phyloP scores from a whole-genome alignment of 2,888 invertebrate genomes.

The Drosophila mimetica region DNA sequence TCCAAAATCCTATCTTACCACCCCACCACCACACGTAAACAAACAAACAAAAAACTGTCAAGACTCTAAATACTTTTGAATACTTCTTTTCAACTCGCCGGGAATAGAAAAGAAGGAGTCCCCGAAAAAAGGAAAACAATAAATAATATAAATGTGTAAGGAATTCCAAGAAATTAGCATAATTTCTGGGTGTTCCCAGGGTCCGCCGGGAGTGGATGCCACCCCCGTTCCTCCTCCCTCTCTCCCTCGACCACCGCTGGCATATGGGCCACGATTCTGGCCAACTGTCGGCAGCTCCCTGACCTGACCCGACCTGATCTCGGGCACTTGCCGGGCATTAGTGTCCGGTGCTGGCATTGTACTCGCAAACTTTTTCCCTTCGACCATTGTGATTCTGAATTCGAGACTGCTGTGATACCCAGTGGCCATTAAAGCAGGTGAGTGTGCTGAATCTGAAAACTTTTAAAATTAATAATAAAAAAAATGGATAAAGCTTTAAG shows the following conservation, averaged over 20 bases:
- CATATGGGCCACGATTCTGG: conserved; percentile 46
- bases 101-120: conserved; percentile 21
- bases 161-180: conserved; percentile 71
- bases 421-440: not conserved
- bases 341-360: conserved; percentile 66
- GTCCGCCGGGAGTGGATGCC: conserved; percentile 5
- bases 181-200: conserved; percentile 47
- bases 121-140: conserved; percentile 58
- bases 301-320: conserved; percentile 55
- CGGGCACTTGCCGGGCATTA: conserved; percentile 66
- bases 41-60: conserved; percentile 48
- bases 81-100: conserved; percentile 46
- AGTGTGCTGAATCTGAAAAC: too few species aligned
- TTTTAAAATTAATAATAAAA: too few species aligned
- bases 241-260: conserved; percentile 7
- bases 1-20: conserved; percentile 22
- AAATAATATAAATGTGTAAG: conserved; percentile 76
- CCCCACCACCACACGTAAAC: conserved; percentile 1
- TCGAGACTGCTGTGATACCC: conserved; percentile 27
- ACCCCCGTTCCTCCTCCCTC: not conserved
- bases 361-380: conserved; percentile 40
- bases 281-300: conserved; percentile 43
- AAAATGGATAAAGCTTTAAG: too few species aligned
- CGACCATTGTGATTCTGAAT: conserved; percentile 52
- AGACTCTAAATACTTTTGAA: conserved; percentile 66